Conservation (phyloP, 1,140 invertebrate genomes). For the Homarus americanus region DNA sequence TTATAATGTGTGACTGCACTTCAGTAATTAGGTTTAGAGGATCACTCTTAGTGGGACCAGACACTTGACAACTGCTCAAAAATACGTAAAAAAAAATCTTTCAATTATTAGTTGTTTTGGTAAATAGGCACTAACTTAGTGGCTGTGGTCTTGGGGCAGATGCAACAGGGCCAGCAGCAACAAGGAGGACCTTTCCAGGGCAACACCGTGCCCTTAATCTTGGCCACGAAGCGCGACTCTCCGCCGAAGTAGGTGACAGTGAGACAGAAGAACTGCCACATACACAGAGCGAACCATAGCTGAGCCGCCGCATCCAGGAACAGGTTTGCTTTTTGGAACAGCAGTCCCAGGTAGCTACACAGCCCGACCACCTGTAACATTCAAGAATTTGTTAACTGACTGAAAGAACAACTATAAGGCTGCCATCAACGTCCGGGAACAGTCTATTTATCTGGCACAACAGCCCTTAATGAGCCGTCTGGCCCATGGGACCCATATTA, state of each 20-base stretch:
- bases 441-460: too few relatives aligned
- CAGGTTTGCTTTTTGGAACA: constrained; percentile 70
- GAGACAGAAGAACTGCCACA: constrained; percentile 69
- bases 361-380: constrained; percentile 54
- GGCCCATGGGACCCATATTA: too few relatives aligned
- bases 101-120: neutral
- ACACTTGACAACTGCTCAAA: too few relatives aligned
- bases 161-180: constrained; percentile 74
- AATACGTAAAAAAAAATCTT: neutral
- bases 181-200: constrained; percentile 70
- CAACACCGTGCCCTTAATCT: constrained; percentile 55
- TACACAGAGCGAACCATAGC: constrained; percentile 72
- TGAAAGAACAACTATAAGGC: too few relatives aligned
- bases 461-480: too few relatives aligned
- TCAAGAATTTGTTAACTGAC: too few relatives aligned
- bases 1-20: too few relatives aligned
- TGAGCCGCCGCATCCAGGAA: constrained; percentile 69
- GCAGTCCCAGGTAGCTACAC: constrained; percentile 67
- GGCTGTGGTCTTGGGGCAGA: constrained; percentile 55
- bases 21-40: too few relatives aligned
- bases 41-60: too few relatives aligned
- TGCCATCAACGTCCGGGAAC: too few relatives aligned
- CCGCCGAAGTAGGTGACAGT: constrained; percentile 71
- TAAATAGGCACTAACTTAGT: constrained; percentile 48
- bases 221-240: constrained; percentile 63